Conservation (phyloP, 2,888 invertebrate genomes). For the Synergus japonicus region DNA sequence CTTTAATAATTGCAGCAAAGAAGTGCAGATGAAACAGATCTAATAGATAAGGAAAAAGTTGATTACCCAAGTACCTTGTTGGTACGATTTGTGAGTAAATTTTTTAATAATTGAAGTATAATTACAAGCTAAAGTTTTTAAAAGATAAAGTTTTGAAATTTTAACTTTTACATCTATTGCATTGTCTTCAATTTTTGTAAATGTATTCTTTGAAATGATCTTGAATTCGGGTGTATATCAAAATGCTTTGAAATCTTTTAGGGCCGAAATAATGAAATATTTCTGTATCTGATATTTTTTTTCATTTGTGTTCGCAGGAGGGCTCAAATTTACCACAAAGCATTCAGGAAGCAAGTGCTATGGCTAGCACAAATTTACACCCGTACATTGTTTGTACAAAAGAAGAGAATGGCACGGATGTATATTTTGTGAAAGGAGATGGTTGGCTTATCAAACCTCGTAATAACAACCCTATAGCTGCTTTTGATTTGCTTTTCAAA, state of each 20-base stretch:
- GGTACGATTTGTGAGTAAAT: background rate
- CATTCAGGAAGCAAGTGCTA: background rate
- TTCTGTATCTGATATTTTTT: background rate
- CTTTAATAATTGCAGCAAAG: background rate
- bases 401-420: background rate
- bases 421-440: conserved; percentile 40
- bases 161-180: too few relatives aligned
- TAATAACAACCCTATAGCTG: conserved; percentile 6
- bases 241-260: too few relatives aligned
- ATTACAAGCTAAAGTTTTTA: background rate
- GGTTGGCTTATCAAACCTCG: conserved; percentile 37
- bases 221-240: too few relatives aligned
- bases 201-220: too few relatives aligned
- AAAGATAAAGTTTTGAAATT: too few relatives aligned
- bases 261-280: too few relatives aligned
- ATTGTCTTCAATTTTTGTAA: too few relatives aligned
- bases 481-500: conserved; percentile 42
- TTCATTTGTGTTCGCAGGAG: background rate
- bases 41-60: background rate
- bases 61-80: background rate
- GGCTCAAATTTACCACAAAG: background rate
- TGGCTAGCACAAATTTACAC: background rate
- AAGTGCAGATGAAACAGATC: background rate
- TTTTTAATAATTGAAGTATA: background rate
- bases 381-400: background rate